phyloP scores from a whole-genome alignment of 2,888 invertebrate genomes.

The Hirtodrosophila duncani region DNA sequence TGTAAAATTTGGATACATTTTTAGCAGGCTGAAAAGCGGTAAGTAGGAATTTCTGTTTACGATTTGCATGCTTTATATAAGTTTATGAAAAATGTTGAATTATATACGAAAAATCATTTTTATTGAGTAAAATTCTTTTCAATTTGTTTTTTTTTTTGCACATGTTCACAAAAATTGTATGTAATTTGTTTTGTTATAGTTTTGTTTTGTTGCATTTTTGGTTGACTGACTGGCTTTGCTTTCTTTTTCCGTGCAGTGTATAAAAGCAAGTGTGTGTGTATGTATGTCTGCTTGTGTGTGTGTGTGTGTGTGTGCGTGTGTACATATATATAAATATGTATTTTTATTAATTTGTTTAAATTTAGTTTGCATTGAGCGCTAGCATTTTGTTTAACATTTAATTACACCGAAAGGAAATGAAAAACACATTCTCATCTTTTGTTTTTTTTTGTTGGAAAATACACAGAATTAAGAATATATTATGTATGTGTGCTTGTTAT shows the following conservation, averaged over 20 bases:
- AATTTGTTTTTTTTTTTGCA: slow-evolving; percentile 42
- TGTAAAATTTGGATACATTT: too few species aligned
- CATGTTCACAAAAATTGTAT: slow-evolving; percentile 41
- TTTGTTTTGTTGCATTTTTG: slow-evolving; percentile 25
- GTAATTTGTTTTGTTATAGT: slow-evolving; percentile 25
- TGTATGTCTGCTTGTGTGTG: slow-evolving; percentile 7
- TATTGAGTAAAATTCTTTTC: slow-evolving; percentile 67
- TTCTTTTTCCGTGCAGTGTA: slow-evolving; percentile 14
- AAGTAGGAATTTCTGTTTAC: too few species aligned
- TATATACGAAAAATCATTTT: slow-evolving; percentile 69
- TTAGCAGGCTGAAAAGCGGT: too few species aligned
- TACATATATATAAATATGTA: slow-evolving; percentile 17
- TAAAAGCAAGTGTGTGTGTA: slow-evolving; percentile 12
- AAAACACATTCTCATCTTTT: slow-evolving; percentile 20
- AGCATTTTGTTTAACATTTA: slow-evolving; percentile 58
- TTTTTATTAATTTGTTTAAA: slow-evolving; percentile 17
- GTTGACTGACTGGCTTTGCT: slow-evolving; percentile 33
- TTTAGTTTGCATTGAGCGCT: slow-evolving; percentile 38
- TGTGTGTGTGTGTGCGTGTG: slow-evolving; percentile 9
- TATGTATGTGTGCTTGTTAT: slow-evolving; percentile 6
- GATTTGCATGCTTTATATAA: too few species aligned
- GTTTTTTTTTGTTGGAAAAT: slow-evolving; percentile 25
- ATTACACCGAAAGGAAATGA: slow-evolving; percentile 59
- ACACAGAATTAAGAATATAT: background rate
- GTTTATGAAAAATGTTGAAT: too few species aligned